Conservation (phyloP, 2,113 vertebrate species). For the Larimichthys polyactis region DNA sequence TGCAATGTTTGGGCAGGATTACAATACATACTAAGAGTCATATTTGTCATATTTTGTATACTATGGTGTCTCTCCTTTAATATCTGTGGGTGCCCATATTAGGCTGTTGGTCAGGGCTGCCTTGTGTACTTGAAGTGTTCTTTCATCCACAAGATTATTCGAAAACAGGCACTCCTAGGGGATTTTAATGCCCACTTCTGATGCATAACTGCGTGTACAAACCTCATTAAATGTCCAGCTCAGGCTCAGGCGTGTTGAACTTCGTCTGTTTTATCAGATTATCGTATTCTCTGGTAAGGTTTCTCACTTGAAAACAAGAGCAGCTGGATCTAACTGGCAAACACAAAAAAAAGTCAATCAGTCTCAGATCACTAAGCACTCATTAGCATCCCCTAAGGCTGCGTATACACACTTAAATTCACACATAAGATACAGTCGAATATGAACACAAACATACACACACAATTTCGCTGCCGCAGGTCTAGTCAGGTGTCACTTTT, state of each 20-base stretch:
- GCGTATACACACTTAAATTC: background rate
- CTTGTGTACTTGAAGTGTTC: too few species aligned
- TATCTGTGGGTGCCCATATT: background rate
- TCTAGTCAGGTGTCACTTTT: background rate
- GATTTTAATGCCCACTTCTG: background rate
- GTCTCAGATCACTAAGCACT: constrained; percentile 5
- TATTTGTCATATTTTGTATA: background rate
- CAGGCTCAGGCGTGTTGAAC: background rate
- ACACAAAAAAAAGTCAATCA: constrained; percentile 15
- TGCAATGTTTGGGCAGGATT: background rate
- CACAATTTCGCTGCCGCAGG: background rate
- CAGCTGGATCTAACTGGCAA: constrained; percentile 20
- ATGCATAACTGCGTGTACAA: background rate
- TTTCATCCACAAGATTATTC: background rate
- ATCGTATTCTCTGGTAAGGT: background rate
- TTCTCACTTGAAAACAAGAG: background rate
- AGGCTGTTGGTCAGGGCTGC: background rate
- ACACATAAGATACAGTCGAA: background rate
- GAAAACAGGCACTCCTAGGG: background rate
- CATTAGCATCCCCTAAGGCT: constrained; percentile 20
- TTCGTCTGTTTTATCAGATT: background rate
- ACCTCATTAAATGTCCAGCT: constrained; percentile 3
- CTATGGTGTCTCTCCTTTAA: background rate
- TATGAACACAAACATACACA: background rate
- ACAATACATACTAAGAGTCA: background rate